Evolutionary conservation across 53 echinoderm and acorn worm species (phyloP), one percentile per base, ranked within the genome.

Genomic region (Paracentrotus lividus): DNA sequence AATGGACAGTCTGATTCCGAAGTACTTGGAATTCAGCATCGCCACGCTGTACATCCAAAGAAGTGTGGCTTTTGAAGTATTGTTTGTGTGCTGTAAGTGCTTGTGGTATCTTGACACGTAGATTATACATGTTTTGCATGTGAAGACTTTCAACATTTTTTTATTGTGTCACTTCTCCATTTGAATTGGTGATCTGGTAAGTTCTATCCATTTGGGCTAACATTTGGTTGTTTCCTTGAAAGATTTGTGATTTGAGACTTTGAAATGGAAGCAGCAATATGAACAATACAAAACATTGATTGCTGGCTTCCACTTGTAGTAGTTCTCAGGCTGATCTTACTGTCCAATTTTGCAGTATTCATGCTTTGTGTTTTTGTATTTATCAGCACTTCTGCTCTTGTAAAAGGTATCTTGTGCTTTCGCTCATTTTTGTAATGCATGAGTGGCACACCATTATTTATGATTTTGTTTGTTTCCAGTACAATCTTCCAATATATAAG

Each of bases 261-360:
- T 18, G 36, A 16, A 72, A 15, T 36, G 13, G 72, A 72, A 72
- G 40, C 36, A 72, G 40, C 36, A 12, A 64, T 27, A 27, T 64
- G 38, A 72, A 18, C 72, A 15, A 2, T 72, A 13, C 21, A 38
- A 21, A 72, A 72, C 18, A 40, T 38, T 72, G 27, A 20, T 72
- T 40, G 0, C 15, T 5, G 27, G 15, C 36, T 16, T 32, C 32
- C 72, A 38, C 18, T 32, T 5, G 36, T 36, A 18, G 72, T 18
- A 38, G 14, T 38, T 72, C 5, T 18, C 7, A 14, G 38, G 72
- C 40, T 40, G 72, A 72, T 38, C 40, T 40, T 21, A 40, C 72
- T 72, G 36, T 38, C 72, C 72, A 72, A n/a, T 72, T 32, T 72
- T 36, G 38, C 69, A 69, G 69, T 34, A 69, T 69, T 69, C 34